Conservation (phyloP, 2,797 vertebrate species). For the Sylvilagus floridanus region DNA sequence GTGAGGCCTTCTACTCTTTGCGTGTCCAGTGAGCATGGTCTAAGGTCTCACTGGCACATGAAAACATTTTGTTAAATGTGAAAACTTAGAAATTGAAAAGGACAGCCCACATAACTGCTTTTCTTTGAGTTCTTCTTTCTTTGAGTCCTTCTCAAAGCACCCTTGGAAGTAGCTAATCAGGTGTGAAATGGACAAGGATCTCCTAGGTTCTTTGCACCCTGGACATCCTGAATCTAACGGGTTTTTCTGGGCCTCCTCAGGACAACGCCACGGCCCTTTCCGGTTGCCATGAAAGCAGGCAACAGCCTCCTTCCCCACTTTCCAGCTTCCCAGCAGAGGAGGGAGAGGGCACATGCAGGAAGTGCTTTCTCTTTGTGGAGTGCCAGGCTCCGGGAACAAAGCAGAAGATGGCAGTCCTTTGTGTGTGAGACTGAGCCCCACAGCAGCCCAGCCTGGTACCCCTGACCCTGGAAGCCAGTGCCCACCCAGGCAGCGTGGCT, state of each 20-base stretch:
- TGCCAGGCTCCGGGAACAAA: rapidly evolving
- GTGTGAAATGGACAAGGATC: not conserved
- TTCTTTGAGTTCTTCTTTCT: not conserved
- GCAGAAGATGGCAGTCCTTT: not conserved
- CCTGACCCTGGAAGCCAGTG: no score
- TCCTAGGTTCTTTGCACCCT: not conserved
- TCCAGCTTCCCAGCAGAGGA: rapidly evolving
- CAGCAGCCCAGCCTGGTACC: not conserved
- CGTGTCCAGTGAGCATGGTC: no score
- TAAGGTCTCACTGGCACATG: not conserved
- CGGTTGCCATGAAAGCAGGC: not conserved
- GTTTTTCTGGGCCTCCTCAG: not conserved
- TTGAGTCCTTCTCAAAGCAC: not conserved
- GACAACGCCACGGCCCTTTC: not conserved
- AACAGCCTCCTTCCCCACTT: not conserved
- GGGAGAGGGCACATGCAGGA: not conserved
- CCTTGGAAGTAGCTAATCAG: not conserved
- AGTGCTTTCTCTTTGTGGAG: not conserved
- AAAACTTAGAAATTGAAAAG: not conserved
- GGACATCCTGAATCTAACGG: not conserved
- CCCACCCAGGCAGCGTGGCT: rapidly evolving
- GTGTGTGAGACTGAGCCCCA: not conserved
- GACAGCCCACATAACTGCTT: not conserved
- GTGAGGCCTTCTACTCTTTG: rapidly evolving
- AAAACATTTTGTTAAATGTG: not conserved